A percentile compares a stretch with the other conserved stretches of the same genome.
Conservation (phyloP, 2,113 vertebrate species). For the Hippocampus barbouri region DNA sequence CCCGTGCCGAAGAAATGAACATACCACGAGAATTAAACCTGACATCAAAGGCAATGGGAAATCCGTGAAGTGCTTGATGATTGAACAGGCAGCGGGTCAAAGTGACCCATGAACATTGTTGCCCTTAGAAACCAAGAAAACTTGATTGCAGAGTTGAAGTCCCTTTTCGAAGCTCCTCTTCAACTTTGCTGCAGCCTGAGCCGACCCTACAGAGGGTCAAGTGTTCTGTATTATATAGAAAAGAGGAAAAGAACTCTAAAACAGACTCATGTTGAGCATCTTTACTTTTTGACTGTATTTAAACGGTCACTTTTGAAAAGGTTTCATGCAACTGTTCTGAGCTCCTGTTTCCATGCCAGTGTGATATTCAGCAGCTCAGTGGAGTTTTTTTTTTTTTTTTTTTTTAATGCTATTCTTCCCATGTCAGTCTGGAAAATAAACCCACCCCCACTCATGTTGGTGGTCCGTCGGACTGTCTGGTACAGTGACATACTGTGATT, state of each 20-base stretch:
- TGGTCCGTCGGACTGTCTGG: slow-evolving; percentile 20
- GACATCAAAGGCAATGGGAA: background rate
- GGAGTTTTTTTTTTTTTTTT: background rate
- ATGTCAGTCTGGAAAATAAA: background rate
- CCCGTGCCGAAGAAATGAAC: background rate
- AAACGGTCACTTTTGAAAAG: background rate
- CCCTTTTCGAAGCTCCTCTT: background rate
- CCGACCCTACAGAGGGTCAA: background rate
- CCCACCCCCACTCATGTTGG: background rate
- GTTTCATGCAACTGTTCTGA: background rate
- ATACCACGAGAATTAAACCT: background rate
- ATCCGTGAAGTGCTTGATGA: background rate
- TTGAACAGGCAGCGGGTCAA: background rate
- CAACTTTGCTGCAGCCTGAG: background rate
- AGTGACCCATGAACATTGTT: background rate
- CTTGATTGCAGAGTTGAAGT: background rate
- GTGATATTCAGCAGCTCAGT: background rate
- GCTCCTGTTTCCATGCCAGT: background rate
- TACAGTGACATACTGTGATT: slow-evolving; percentile 31
- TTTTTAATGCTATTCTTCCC: background rate
- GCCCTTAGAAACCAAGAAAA: background rate
- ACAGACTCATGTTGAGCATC: background rate
- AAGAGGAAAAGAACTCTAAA: too few relatives aligned
- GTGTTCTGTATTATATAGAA: too few relatives aligned
- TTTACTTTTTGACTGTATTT: background rate